Base-by-base conservation (phyloP, 2,888 invertebrate species). In the Drosophila antonietae region DNA sequence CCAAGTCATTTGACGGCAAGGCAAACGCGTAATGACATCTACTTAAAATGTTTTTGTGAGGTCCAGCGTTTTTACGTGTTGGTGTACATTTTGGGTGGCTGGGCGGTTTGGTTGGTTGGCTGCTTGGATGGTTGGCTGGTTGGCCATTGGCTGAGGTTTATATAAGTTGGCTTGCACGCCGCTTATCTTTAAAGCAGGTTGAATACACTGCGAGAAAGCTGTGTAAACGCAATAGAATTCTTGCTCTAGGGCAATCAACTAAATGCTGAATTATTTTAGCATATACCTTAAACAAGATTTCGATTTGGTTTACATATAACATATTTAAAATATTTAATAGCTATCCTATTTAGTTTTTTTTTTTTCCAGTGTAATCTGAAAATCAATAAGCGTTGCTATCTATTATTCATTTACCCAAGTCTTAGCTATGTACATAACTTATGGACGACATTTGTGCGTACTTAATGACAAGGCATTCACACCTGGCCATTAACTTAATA, bases 11-110 rank as follows among this genome's bases (percentile, higher is more conserved):
- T 71, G 28, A 35, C 20, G n/a, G 51, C 46, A 23, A 56, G 58
- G 31, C 28, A 15, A 33, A n/a, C n/a, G 46, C 64, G 10, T 65
- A 77, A 73, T 70, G 70, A 74, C 64, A 72, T 78, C 72, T 63
- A 73, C 78, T 69, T 76, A 65, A 66, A 73, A 58, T 73, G 74
- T 67, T 56, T 72, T 62, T 43, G 75, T 67, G 71, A 68, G 64
- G 71, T 58, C 67, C 56, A 70, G 60, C 43, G 74, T 43, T 67
- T 52, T 60, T 44, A 65, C 53, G 53, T 52, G 62, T 35, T 33
- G 35, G 15, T 39, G 33, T 23, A 39, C 53, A 53, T 39, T 23
- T 39, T n/a, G 64, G 43, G 57, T 33, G 44, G 44, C 7, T 41
- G 41, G 41, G 41, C n/a, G n/a, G 41, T 8, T 37, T 14, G 5